A percentile compares a stretch with the other conserved stretches of the same genome.
Conservation (phyloP, 2,113 vertebrate genomes). For the Ictalurus punctatus region DNA sequence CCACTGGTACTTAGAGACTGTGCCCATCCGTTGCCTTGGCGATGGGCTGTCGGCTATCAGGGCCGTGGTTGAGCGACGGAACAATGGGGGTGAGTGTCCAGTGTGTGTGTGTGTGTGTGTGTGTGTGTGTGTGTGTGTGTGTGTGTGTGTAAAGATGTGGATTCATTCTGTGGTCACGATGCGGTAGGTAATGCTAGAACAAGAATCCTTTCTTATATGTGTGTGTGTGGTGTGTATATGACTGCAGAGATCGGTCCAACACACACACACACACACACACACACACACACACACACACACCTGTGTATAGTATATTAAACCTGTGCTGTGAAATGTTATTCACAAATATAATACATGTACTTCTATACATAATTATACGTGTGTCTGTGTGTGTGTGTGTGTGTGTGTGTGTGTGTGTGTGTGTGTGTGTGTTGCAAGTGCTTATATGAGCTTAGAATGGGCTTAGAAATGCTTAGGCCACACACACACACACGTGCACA, state of each 20-base stretch:
- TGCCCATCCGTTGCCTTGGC: slow-evolving; percentile 18
- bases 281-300: slow-evolving; percentile 20
- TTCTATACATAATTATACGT: no score
- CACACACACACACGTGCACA: no score
- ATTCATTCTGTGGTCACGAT: slow-evolving; percentile 16
- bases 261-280: neutral
- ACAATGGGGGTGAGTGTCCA: slow-evolving; percentile 13
- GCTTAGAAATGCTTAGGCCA: neutral
- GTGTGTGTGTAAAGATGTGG: slow-evolving; percentile 8
- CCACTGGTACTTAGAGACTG: neutral
- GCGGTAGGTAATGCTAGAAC: neutral
- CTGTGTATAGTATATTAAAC: neutral
- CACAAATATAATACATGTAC: no score
- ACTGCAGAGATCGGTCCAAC: neutral
- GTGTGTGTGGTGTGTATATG: neutral
- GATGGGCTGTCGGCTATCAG: slow-evolving; percentile 33
- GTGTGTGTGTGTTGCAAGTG: no score
- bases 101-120: slow-evolving; percentile 16
- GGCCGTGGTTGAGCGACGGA: slow-evolving; percentile 27
- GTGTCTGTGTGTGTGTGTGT: no score
- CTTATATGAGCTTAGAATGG: no score
- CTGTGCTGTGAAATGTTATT: no score
- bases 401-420: no score
- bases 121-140: neutral
- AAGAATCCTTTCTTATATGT: neutral